phyloP scores from a whole-genome alignment of 2,113 vertebrate genomes.

The Noturus placidus region DNA sequence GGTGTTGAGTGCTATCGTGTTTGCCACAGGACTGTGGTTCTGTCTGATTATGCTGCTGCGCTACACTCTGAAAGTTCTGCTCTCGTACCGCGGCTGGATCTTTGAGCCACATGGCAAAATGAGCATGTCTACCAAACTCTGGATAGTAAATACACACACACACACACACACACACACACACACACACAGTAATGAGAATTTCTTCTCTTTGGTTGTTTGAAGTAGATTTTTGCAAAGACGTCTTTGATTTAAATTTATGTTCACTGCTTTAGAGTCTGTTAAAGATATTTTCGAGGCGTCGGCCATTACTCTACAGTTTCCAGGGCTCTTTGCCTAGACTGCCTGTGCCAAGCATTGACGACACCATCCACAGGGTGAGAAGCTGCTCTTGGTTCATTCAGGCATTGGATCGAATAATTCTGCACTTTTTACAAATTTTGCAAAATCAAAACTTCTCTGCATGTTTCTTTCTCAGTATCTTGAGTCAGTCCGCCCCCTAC shows the following conservation, averaged over 20 bases:
- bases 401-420: not conserved
- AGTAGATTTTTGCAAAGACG: not conserved
- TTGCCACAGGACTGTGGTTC: slow-evolving; percentile 87
- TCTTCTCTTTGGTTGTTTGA: not conserved
- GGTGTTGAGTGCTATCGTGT: slow-evolving; percentile 77
- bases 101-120: slow-evolving; percentile 87
- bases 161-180: no score
- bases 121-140: slow-evolving; percentile 80
- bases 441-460: not conserved
- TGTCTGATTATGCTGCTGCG: slow-evolving; percentile 83
- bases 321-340: slow-evolving; percentile 88
- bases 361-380: slow-evolving; percentile 84
- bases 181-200: not conserved
- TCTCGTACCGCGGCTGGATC: slow-evolving; percentile 94
- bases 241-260: not conserved
- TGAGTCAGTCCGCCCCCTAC: slow-evolving; percentile 83
- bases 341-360: slow-evolving; percentile 82
- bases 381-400: not conserved
- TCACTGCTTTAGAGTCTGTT: slow-evolving; percentile 69
- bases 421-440: not conserved
- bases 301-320: slow-evolving; percentile 92
- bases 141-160: slow-evolving; percentile 75
- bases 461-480: slow-evolving; percentile 78
- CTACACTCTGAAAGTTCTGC: slow-evolving; percentile 81
- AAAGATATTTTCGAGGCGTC: slow-evolving; percentile 80